These are phyloP conservation scores for Sipha flava DNA, from an alignment of 1,140 invertebrate species.

Conservation along the genomic window DNA sequence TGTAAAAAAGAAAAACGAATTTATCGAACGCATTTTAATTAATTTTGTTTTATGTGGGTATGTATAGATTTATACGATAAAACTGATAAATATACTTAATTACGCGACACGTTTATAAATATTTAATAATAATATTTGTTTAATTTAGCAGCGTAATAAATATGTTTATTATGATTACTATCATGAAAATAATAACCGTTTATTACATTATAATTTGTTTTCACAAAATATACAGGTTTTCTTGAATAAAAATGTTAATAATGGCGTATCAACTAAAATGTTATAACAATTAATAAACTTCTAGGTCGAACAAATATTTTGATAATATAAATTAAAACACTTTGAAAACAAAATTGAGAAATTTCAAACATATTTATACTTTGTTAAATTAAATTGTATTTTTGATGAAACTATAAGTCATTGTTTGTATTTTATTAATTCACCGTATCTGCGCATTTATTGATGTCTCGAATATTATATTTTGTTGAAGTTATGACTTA, in stretches of 20 bases:
- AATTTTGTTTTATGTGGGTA: no score
- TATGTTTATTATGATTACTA: no score
- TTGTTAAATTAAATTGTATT: not conserved
- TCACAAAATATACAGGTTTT: no score
- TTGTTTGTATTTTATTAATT: not conserved
- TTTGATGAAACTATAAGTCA: not conserved
- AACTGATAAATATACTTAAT: no score
- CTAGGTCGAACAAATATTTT: not conserved
- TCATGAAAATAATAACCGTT: no score
- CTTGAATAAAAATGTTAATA: not conserved
- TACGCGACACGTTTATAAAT: no score
- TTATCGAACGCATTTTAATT: no score
- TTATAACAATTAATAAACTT: not conserved
- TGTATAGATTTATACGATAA: no score
- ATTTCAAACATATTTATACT: not conserved
- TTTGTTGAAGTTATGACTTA: conserved; percentile 2
- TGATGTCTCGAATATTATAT: conserved; percentile 36
- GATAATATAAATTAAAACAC: not conserved
- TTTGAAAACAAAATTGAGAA: not conserved
- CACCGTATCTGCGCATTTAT: not conserved
- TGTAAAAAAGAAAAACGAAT: no score
- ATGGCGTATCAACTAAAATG: not conserved
- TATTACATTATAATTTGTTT: no score
- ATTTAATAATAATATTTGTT: no score
- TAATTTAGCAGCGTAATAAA: no score